Evolutionary conservation across 2,113 vertebrate genomes (phyloP).

Genomic region (Pomatostomus ruficeps): DNA sequence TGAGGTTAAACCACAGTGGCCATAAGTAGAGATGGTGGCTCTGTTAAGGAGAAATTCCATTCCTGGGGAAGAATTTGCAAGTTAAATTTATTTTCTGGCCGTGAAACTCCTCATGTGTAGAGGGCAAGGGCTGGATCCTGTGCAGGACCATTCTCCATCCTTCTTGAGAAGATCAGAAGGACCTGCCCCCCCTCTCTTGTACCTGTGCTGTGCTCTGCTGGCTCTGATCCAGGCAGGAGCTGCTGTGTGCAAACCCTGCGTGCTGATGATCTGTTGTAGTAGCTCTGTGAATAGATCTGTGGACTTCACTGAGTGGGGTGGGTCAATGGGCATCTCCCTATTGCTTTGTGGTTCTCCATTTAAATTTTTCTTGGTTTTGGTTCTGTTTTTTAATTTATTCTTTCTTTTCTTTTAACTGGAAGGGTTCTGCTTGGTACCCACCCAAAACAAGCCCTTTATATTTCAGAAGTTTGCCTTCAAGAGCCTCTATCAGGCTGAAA

Average conservation of each 20-base stretch:
- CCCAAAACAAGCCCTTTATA: neutral
- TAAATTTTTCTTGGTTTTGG: neutral
- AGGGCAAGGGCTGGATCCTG: neutral
- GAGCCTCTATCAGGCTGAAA: neutral
- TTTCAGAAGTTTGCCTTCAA: neutral
- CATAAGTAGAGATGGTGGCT: neutral
- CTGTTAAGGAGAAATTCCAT: neutral
- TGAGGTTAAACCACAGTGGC: neutral
- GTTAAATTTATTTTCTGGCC: neutral
- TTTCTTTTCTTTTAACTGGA: neutral
- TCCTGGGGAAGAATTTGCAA: neutral
- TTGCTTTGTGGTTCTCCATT: neutral
- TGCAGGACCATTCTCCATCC: neutral
- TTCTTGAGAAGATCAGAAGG: neutral
- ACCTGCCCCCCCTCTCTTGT: neutral
- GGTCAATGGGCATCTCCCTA: neutral
- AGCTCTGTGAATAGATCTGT: neutral
- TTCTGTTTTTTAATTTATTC: neutral
- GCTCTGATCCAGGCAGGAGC: neutral
- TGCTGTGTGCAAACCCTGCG: neutral
- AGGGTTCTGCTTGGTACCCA: neutral
- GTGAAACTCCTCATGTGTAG: accelerated
- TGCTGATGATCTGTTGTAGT: neutral
- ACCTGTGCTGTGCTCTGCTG: neutral
- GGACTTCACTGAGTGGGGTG: neutral